Percentiles rank a stretch among this genome's conserved stretches.
Conservation (phyloP, 2,888 invertebrate species). For the Leptothorax acervorum region DNA sequence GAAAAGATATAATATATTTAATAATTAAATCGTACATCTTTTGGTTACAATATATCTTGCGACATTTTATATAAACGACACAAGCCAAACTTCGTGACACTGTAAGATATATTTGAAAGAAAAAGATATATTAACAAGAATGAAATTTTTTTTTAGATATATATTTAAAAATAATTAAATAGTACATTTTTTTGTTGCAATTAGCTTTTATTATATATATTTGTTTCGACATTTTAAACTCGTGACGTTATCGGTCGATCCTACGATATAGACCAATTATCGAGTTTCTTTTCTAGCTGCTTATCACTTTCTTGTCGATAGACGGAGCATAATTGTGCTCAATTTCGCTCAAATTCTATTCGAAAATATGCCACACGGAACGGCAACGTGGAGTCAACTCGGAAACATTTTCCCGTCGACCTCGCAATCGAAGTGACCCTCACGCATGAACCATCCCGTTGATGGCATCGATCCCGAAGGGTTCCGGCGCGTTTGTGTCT, state of each 20-base stretch:
- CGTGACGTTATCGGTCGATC: background rate
- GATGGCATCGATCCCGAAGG: slow-evolving; percentile 50
- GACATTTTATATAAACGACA: background rate
- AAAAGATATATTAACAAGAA: background rate
- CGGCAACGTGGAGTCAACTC: slow-evolving; percentile 22
- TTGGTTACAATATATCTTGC: background rate
- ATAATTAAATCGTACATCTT: background rate
- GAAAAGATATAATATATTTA: background rate
- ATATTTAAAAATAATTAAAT: no score
- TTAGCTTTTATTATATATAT: background rate
- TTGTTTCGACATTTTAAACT: background rate
- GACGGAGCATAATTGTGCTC: background rate
- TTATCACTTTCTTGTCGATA: background rate
- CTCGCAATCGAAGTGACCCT: slow-evolving; percentile 52
- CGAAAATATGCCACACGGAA: background rate
- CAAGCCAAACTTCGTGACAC: background rate
- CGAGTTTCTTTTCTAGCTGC: background rate
- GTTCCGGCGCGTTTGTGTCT: slow-evolving; percentile 7
- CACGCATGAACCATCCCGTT: slow-evolving; percentile 45
- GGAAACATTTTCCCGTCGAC: slow-evolving; percentile 45
- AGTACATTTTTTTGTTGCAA: background rate
- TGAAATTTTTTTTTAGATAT: no score
- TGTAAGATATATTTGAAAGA: background rate
- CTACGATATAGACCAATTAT: background rate
- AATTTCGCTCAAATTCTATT: background rate